Evolutionary conservation across 2,797 vertebrate genomes (phyloP), one percentile per base, ranked within the genome.

Genomic region (Phrynocephalus forsythii): DNA sequence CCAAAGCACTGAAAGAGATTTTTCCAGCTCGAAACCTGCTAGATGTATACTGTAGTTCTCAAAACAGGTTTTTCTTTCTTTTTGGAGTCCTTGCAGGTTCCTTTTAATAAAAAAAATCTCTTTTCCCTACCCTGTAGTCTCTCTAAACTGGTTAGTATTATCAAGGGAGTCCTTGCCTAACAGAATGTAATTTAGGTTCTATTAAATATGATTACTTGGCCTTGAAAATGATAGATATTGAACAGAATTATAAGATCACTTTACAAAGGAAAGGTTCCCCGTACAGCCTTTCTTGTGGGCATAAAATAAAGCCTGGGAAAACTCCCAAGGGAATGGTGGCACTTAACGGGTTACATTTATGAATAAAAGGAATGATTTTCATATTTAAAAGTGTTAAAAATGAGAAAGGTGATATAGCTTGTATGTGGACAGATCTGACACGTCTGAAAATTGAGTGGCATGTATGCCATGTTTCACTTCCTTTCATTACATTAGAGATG

Each of bases 181-280:
- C 94, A 96, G 95, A 97, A 96, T 94, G 94, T 95, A 97, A 96
- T 97, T 97, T 96, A 96, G 95, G 94, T 95, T 95, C 96, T 96
- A 96, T 96, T 97, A 97, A 96, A 96, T 96, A 96, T 96, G 96
- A 97, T 96, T 96, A 95, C 95, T 96, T 97, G 96, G 95, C 95
- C 96, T 96, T 96, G 96, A 96, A 96, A 96, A 96, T 97, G 95
- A 97, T 97, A 94, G 95, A 96, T 97, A 95, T 94, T 95, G 95
- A 96, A 95, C 93, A 96, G 96, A 96, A 97, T 96, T 96, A 96
- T 93, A 95, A 94, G 95, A 95, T 96, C 94, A 92, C 95, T 97
- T 97, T 96, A 96, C 95, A 95, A 96, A 97, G 96, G 95, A 96
- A 96, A 96, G 96, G 95, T 96, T 95, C 96, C 93, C 96, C 95